Evolutionary conservation across 2,113 vertebrate genomes (phyloP), one percentile per base, ranked within the genome.

Genomic region (Zapus hudsonius): DNA sequence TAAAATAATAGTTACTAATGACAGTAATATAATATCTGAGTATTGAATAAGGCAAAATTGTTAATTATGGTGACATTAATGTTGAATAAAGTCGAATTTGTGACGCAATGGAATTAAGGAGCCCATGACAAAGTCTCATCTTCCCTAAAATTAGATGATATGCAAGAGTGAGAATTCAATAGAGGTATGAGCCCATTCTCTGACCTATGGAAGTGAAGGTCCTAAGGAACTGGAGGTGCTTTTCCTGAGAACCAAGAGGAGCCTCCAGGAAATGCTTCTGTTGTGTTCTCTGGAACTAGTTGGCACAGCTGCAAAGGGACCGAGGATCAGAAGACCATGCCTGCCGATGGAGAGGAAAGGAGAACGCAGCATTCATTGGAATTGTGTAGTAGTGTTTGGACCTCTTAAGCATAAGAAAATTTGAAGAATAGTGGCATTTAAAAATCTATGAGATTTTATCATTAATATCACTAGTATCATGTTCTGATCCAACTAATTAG

Each of bases 111-210:
- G 82, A 82, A 78, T 20, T 42, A 7, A 13, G 20, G 17, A 16
- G 25, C 47, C 55, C 12, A 47, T 47, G 27, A 69, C 80, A 61
- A 95, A 63, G 38, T 20, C 15, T 84, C 52, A 88, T 63, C 13
- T 74, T 91, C 12, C 6, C 40, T 27, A n/a, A 4, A 2, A 63
- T 22, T 67, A 59, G 25, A 79, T 83, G 52, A 76, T 67, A 80
- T 59, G 22, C 44, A 72, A 91, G 25, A 55, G n/a, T 93, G 44
- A 89, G 80, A 91, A 74, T 66, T 27, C 78, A 87, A 52, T 29
- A 88, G 15, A 69, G 2, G 2, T 76, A 86, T 31, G 75, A 57
- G 22, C 3, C 85, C 9, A 85, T 75, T 75, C 42, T 75, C 63
- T 63, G 42, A 57, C 42, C 76, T 29, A 27, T 22, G 72, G 57